Evolutionary conservation across 2,797 vertebrate species (phyloP), one percentile per base, ranked within the genome.

Genomic region (Acipenser ruthenus): DNA sequence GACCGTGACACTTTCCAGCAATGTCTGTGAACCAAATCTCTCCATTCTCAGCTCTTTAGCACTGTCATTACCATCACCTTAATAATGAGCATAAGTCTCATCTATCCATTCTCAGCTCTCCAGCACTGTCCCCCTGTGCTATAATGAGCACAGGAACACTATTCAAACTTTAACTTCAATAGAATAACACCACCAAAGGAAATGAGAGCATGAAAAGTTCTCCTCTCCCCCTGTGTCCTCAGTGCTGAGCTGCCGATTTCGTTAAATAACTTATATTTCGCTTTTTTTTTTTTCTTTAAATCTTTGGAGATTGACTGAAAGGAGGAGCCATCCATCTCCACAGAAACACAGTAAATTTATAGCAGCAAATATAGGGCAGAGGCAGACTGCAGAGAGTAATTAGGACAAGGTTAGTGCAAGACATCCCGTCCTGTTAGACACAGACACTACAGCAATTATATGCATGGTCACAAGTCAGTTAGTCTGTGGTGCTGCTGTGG

Each of bases 401-500:
- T 83, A 87, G 89, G 86, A 82, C 89, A 89, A 87, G 85, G 88
- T 88, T 88, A 87, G 76, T 66, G 70, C 72, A 73, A 65, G 71
- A 65, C 48, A 55, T 63, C 23, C 23, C 2, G 23, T 37, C 23
- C 4, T 37, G 23, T 37, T 37, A 37, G 23, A 37, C 4, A 0
- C 23, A 37, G 23, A 37, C 23, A 37, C 23, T 37, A 37, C 23
- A 37, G 23, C 23, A 37, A 37, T 37, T 2, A 37, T 37, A 37
- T 37, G 23, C 23, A 37, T 37, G 23, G 23, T 37, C 23, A 37
- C 23, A 37, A 37, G 23, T 2, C 23, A 37, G 4, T 37, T 37
- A 37, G 23, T 3, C 23, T 37, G 23, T 3, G 23, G 23, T 37
- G 23, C 23, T 37, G 23, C 23, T 37, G 23, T 3, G 2, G 23